These are phyloP conservation scores for Gonocerus acuteangulatus DNA, from an alignment of 2,888 invertebrate genomes.

Conservation along the genomic window DNA sequence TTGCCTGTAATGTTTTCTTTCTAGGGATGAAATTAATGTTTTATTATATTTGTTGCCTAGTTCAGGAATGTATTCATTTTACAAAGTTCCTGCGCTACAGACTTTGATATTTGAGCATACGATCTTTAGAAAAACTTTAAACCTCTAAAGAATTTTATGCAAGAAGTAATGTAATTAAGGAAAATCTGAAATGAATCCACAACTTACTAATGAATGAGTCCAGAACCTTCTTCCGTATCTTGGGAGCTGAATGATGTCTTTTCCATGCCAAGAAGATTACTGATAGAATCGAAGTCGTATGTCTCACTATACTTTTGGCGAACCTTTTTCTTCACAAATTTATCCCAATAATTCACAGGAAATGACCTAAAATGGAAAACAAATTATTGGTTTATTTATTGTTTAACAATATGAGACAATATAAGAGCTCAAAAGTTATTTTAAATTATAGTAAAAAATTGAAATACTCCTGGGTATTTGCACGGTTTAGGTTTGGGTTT, in stretches of 20 bases:
- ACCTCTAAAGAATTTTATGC: too few species aligned
- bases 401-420: slow-evolving; percentile 11
- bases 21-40: too few species aligned
- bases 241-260: slow-evolving; percentile 81
- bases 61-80: too few species aligned
- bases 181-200: not conserved
- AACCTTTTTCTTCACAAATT: slow-evolving; percentile 99
- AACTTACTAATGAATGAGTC: slow-evolving; percentile 68
- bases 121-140: too few species aligned
- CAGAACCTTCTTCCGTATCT: slow-evolving; percentile 67
- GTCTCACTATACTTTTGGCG: slow-evolving; percentile 94
- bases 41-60: too few species aligned
- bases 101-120: too few species aligned
- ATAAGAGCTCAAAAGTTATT: not conserved
- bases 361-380: slow-evolving; percentile 65
- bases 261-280: slow-evolving; percentile 93
- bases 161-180: too few species aligned
- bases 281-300: slow-evolving; percentile 93
- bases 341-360: slow-evolving; percentile 99
- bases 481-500: too few species aligned
- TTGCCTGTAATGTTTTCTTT: too few species aligned
- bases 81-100: too few species aligned
- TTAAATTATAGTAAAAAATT: not conserved
- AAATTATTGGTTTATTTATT: too few species aligned
- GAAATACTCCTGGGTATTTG: not conserved